phyloP scores from a whole-genome alignment of 2,888 invertebrate genomes.

The Cheilosia urbana region DNA sequence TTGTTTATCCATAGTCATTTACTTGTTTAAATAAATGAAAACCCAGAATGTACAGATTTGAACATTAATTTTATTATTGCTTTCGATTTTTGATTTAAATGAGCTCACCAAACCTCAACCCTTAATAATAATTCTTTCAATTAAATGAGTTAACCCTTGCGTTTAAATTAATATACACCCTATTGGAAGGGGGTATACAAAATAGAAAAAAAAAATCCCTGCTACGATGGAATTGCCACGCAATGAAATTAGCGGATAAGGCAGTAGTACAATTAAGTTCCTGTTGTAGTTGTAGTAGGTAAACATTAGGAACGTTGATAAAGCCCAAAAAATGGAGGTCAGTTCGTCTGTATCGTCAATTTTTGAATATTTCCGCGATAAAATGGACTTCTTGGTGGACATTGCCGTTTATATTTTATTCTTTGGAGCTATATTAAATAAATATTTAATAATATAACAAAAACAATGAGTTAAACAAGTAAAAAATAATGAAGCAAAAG shows the following conservation, averaged over 20 bases:
- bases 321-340: slow-evolving; percentile 47
- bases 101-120: too few species aligned
- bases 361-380: slow-evolving; percentile 56
- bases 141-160: neutral
- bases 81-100: too few species aligned
- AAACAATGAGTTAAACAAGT: neutral
- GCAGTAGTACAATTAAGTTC: slow-evolving; percentile 27
- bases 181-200: neutral
- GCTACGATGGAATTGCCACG: slow-evolving; percentile 56
- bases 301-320: slow-evolving; percentile 3
- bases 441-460: slow-evolving; percentile 78
- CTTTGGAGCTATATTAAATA: slow-evolving; percentile 80
- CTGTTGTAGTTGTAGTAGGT: neutral
- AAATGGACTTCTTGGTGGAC: slow-evolving; percentile 80
- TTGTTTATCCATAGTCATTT: too few species aligned
- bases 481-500: neutral
- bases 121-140: too few species aligned
- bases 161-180: neutral
- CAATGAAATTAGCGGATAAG: slow-evolving; percentile 36
- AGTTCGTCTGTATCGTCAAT: slow-evolving; percentile 52
- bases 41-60: too few species aligned
- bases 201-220: neutral
- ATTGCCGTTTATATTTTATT: slow-evolving; percentile 79
- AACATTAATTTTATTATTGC: too few species aligned
- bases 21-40: too few species aligned